phyloP scores from a whole-genome alignment of 2,888 invertebrate species.

The Lampropteryx suffumata region DNA sequence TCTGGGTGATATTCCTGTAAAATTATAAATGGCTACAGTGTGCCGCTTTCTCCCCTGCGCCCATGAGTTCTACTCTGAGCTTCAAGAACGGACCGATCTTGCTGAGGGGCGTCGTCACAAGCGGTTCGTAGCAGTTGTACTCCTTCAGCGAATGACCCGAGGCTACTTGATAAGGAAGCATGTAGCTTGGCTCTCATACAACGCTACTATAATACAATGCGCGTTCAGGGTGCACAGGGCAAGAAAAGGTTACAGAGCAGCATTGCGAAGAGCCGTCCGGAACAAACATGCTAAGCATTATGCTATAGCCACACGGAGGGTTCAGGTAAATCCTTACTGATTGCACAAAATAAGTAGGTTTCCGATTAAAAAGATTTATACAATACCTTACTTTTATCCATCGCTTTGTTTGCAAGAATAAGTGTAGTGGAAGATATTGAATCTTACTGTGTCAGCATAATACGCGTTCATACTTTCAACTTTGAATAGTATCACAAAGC shows the following conservation, averaged over 20 bases:
- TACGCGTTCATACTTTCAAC: too few relatives aligned
- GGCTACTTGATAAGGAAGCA: constrained; percentile 67
- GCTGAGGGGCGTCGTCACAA: constrained; percentile 54
- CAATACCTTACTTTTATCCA: background rate
- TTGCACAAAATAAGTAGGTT: constrained; percentile 6
- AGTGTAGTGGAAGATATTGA: too few relatives aligned
- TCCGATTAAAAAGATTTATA: constrained; percentile 5
- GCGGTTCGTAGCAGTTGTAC: constrained; percentile 57
- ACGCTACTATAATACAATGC: constrained; percentile 68
- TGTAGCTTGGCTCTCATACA: constrained; percentile 60
- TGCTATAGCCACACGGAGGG: constrained; percentile 54
- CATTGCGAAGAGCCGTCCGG: constrained; percentile 60
- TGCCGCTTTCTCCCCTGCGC: constrained; percentile 48
- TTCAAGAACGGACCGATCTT: constrained; percentile 54
- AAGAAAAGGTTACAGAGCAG: constrained; percentile 54
- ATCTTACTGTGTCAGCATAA: too few relatives aligned
- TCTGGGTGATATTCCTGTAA: background rate
- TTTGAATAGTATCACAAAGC: too few relatives aligned
- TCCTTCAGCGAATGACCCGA: constrained; percentile 61
- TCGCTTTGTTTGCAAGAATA: background rate
- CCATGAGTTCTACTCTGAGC: constrained; percentile 52
- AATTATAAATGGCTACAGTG: constrained; percentile 62
- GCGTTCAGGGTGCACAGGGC: constrained; percentile 64
- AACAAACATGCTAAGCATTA: constrained; percentile 64
- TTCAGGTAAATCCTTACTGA: constrained; percentile 57